phyloP scores from a whole-genome alignment of 2,113 vertebrate genomes.

The Pithys albifrons region DNA sequence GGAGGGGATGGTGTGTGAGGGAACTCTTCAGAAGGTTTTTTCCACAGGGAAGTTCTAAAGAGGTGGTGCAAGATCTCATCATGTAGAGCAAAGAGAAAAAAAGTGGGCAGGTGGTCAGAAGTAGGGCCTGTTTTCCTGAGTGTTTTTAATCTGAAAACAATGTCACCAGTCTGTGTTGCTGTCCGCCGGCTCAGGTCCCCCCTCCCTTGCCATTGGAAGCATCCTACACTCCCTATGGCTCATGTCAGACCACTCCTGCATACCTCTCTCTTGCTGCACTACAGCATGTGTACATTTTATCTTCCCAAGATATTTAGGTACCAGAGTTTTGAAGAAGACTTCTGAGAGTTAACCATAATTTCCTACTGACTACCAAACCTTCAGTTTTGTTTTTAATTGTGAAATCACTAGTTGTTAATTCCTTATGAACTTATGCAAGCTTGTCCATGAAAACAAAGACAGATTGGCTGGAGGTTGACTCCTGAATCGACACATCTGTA shows the following conservation, averaged over 20 bases:
- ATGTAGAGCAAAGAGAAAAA: background rate
- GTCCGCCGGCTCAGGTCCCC: background rate
- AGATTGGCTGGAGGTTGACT: background rate
- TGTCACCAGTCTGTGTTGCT: background rate
- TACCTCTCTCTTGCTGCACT: background rate
- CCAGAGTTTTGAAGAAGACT: background rate
- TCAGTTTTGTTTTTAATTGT: background rate
- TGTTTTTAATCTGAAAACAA: background rate
- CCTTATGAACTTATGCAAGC: background rate
- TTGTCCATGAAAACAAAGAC: background rate
- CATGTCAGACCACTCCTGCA: background rate
- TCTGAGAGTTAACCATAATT: background rate
- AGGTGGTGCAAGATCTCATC: background rate
- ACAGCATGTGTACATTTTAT: background rate
- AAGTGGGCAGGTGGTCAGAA: background rate
- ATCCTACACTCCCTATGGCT: background rate
- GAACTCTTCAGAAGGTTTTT: background rate
- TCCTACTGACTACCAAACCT: background rate
- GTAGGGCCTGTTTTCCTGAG: background rate
- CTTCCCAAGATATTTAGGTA: background rate
- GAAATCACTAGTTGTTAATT: background rate
- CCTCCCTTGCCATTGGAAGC: background rate
- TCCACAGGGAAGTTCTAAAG: background rate
- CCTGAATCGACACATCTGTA: background rate
- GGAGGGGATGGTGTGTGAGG: background rate